phyloP scores from a whole-genome alignment of 2,113 vertebrate genomes.

The Rhadina sibilatrix region DNA sequence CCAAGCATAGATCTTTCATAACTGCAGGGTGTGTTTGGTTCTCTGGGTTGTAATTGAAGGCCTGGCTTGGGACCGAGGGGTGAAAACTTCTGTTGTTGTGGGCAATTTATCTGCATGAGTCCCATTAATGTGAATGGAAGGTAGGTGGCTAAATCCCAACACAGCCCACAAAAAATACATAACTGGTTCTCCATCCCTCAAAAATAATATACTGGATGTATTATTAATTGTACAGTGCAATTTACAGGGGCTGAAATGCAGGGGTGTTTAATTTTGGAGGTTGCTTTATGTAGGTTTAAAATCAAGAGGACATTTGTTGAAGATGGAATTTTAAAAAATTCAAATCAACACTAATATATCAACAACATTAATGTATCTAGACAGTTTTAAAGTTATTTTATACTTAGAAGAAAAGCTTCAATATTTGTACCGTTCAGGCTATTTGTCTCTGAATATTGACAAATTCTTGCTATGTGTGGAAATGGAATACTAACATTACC shows the following conservation, averaged over 20 bases:
- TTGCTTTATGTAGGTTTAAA: not conserved
- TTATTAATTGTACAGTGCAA: not conserved
- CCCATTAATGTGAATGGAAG: conserved; percentile 17
- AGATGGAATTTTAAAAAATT: not conserved
- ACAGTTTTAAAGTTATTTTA: not conserved
- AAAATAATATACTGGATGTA: not conserved
- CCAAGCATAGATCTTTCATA: not conserved
- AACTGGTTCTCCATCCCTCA: not conserved
- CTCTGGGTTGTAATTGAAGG: conserved; percentile 14
- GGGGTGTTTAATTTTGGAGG: not conserved
- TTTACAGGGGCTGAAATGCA: not conserved
- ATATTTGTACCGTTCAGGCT: not conserved
- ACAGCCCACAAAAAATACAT: not conserved
- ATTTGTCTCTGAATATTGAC: conserved; percentile 1
- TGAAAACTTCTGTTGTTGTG: not conserved
- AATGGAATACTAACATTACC: not conserved
- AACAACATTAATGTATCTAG: not conserved
- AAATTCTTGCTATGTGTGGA: not conserved
- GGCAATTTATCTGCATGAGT: conserved; percentile 25
- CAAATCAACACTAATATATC: not conserved
- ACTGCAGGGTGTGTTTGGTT: conserved; percentile 17
- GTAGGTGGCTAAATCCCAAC: conserved; percentile 11
- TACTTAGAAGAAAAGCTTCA: not conserved
- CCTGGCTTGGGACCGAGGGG: not conserved
- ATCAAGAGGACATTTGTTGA: not conserved